phyloP scores from a whole-genome alignment of 2,113 vertebrate genomes.

The Hypanus sabinus region DNA sequence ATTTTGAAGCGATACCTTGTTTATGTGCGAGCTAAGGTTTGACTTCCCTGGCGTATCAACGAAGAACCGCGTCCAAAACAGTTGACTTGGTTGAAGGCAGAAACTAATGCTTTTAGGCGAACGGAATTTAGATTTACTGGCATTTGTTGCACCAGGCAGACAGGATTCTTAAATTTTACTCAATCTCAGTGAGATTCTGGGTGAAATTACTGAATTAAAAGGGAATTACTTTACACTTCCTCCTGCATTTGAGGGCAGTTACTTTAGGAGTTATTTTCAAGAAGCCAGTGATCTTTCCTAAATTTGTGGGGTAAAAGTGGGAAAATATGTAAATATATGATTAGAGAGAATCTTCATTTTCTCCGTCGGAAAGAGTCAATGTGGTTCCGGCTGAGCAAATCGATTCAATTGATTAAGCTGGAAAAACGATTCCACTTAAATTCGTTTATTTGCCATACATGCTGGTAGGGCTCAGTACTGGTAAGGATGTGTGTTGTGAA shows the following conservation, averaged over 20 bases:
- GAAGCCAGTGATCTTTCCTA: neutral
- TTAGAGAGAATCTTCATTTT: neutral
- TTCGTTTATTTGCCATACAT: neutral
- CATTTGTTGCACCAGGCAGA: neutral
- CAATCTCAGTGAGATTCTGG: neutral
- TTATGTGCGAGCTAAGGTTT: neutral
- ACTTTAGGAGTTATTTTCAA: neutral
- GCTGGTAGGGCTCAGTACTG: neutral
- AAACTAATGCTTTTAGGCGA: neutral
- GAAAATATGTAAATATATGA: no score
- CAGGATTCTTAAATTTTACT: neutral
- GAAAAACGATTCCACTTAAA: neutral
- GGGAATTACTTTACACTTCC: neutral
- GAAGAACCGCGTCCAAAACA: neutral
- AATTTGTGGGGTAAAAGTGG: neutral
- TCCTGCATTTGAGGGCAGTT: neutral
- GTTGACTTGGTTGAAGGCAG: neutral
- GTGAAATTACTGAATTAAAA: neutral
- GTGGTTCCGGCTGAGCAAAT: neutral
- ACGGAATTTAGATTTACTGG: neutral
- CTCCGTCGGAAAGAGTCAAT: neutral
- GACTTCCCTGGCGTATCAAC: neutral
- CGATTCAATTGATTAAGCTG: neutral
- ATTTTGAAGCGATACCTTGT: constrained; percentile 10
- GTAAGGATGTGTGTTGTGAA: neutral